These are phyloP conservation scores for Crepidodera aurea DNA, from an alignment of 2,888 invertebrate species.

Conservation along the genomic window DNA sequence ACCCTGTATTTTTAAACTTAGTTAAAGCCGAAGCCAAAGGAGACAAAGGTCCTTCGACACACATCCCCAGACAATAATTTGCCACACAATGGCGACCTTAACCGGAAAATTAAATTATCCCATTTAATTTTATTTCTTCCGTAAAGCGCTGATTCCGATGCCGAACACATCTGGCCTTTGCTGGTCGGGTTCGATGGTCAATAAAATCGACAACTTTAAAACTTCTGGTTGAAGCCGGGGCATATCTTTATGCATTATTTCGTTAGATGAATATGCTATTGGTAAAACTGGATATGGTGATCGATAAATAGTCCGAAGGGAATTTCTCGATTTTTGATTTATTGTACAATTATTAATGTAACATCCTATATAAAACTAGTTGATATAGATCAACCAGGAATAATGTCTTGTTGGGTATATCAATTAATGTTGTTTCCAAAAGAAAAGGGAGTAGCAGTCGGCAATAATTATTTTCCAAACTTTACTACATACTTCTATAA, in stretches of 20 bases:
- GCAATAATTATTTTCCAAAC: no score
- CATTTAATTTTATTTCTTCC: slow-evolving; percentile 27
- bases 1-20: slow-evolving; percentile 1
- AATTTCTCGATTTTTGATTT: no score
- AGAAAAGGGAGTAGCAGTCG: no score
- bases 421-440: no score
- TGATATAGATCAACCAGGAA: no score
- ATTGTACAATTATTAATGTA: no score
- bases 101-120: slow-evolving; percentile 25
- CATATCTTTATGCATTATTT: neutral
- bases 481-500: no score
- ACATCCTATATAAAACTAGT: no score
- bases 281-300: no score
- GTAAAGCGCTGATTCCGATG: slow-evolving; percentile 11
- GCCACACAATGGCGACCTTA: slow-evolving; percentile 22
- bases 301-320: no score
- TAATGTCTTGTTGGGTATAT: no score
- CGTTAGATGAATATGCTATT: no score
- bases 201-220: slow-evolving; percentile 6
- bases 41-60: slow-evolving; percentile 5
- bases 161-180: slow-evolving; percentile 17
- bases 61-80: slow-evolving; percentile 22
- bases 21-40: slow-evolving; percentile 3
- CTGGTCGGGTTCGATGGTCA: neutral
- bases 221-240: neutral